Conservation (phyloP, 2,888 invertebrate species). For the Drosophila demipolita region DNA sequence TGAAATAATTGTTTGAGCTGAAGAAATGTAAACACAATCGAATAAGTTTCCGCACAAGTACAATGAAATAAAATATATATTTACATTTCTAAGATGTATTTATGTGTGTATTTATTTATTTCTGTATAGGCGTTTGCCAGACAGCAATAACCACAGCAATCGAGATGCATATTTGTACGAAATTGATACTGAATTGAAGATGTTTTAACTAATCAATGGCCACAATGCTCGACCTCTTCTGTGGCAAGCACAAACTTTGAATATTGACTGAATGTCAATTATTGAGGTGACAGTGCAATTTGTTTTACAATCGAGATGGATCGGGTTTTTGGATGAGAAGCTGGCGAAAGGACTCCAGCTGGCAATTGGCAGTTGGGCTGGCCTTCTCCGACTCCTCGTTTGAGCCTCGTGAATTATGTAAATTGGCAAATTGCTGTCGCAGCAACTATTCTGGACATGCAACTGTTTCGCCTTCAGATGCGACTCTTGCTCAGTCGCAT, state of each 20-base stretch:
- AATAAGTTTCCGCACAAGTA: slow-evolving; percentile 15
- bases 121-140: background rate
- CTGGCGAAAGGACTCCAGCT: background rate
- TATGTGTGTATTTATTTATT: slow-evolving; percentile 2
- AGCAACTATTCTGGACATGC: slow-evolving; percentile 71
- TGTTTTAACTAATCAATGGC: slow-evolving; percentile 29
- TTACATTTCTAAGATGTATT: background rate
- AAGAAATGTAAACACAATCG: slow-evolving; percentile 24
- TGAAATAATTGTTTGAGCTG: slow-evolving; percentile 33
- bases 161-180: slow-evolving; percentile 25
- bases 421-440: slow-evolving; percentile 59
- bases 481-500: slow-evolving; percentile 19
- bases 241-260: slow-evolving; percentile 9
- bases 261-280: slow-evolving; percentile 34
- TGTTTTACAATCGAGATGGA: slow-evolving; percentile 16
- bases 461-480: slow-evolving; percentile 49
- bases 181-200: slow-evolving; percentile 27
- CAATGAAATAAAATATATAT: slow-evolving; percentile 11
- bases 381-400: background rate
- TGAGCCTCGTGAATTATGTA: slow-evolving; percentile 62
- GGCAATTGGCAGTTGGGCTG: slow-evolving; percentile 20
- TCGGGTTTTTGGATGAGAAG: slow-evolving; percentile 13
- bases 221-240: slow-evolving; percentile 1
- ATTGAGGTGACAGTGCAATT: slow-evolving; percentile 57
- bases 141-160: slow-evolving; percentile 44